Evolutionary conservation across 1,140 invertebrate genomes (phyloP), one percentile per base, ranked within the genome.

Genomic region (Chelonus insularis): DNA sequence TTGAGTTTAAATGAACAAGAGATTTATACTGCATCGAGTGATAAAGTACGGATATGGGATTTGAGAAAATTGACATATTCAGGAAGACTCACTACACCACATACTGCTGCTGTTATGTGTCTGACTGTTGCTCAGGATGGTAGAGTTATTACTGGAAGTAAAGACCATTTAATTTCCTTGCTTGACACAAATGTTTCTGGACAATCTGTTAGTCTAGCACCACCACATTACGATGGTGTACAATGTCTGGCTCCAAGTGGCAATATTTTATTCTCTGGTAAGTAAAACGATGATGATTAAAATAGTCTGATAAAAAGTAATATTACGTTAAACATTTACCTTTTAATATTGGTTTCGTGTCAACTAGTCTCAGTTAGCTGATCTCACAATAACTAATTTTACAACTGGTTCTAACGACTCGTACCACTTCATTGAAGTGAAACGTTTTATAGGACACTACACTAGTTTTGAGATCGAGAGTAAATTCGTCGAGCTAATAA

Each of bases 171-270:
- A 67, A 87, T 91, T 66, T 79, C 78, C 1, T 66, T 81, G 1
- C 72, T 79, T 7, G 79, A 79, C 52, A 67, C 87, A 54, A 83
- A 81, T 61, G 78, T 81, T 36, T 84, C 85, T 39, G 85, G 87
- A 21, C 88, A 91, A 8, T 86, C 88, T 29, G 83, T 89, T 11
- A 91, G 89, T 69, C 79, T 96, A 7, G 87, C 91, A 58, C 94
- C 93, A 6, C 94, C 94, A 11, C 94, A 96, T 81, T 96, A 95
- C 76, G 94, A 96, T 74, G 94, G 94, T 7, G 91, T 95, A 39
- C 89, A 95, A 73, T 89, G 89, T 47, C 83, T 95, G 25, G 85
- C 88, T n/a, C 82, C 92, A 5, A 76, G 76, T 55, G 86, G 85
- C 14, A 78, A 85, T 50, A 85, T 83, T 2, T 79, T 95, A 9